Evolutionary conservation across 2,113 vertebrate genomes (phyloP).

Genomic region (Pimephales promelas): DNA sequence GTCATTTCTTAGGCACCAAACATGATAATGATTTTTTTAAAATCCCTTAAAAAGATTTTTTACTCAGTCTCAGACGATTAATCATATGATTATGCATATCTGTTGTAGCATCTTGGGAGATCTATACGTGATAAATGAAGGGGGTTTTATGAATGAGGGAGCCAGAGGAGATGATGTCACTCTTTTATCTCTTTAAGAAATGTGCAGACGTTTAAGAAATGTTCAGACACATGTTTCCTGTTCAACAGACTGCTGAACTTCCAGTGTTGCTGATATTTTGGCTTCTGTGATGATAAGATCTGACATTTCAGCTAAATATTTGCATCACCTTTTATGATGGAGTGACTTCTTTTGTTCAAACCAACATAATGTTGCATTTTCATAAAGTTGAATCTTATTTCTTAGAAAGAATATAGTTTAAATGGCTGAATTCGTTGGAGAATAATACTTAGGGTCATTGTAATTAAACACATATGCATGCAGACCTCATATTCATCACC

Average conservation of each 20-base stretch:
- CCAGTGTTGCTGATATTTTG: constrained; percentile 38
- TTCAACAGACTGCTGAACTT: constrained; percentile 44
- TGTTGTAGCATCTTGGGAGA: background rate
- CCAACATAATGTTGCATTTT: background rate
- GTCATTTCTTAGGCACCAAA: background rate
- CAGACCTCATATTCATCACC: background rate
- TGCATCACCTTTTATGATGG: constrained; percentile 9
- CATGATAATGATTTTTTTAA: background rate
- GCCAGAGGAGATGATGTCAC: constrained; percentile 43
- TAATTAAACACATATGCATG: background rate
- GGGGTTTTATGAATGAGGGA: constrained; percentile 34
- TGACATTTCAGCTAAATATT: background rate
- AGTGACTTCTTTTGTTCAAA: background rate
- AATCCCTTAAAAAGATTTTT: background rate
- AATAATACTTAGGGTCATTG: background rate
- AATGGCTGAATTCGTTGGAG: background rate
- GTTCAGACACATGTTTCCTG: constrained; percentile 37
- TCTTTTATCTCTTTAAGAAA: constrained; percentile 16
- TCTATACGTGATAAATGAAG: background rate
- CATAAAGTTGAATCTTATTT: background rate
- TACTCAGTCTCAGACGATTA: background rate
- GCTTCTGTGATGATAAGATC: constrained; percentile 1
- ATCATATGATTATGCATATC: background rate
- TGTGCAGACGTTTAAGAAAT: constrained; percentile 26
- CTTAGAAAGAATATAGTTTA: background rate